These are phyloP conservation scores for Poecilia picta DNA, from an alignment of 2,797 vertebrate species.

Conservation along the genomic window DNA sequence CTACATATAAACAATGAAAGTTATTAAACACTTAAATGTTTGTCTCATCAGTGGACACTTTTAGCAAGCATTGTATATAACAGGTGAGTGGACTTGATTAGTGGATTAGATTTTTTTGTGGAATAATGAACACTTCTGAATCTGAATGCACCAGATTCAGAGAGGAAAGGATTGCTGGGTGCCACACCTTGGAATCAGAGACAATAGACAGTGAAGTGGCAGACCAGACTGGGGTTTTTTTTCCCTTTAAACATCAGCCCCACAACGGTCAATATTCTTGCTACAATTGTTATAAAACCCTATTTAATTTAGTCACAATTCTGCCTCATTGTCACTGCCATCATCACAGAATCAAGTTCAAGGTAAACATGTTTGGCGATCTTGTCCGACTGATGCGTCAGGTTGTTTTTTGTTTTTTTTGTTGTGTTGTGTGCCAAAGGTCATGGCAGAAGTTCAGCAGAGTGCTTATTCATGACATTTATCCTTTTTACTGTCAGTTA, in stretches of 20 bases:
- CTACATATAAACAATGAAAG: too few species aligned
- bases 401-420: neutral
- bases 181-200: neutral
- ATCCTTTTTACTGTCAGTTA: constrained; percentile 75
- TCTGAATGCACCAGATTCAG: neutral
- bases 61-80: neutral
- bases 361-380: constrained; percentile 21
- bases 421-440: constrained; percentile 53
- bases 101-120: neutral
- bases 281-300: neutral
- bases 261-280: neutral
- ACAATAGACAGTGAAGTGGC: neutral
- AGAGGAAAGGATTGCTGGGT: neutral
- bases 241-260: neutral
- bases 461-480: constrained; percentile 57
- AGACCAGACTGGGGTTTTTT: neutral
- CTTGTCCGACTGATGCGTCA: constrained; percentile 35
- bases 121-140: neutral
- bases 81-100: neutral
- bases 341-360: constrained; percentile 11
- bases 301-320: neutral
- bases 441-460: constrained; percentile 35
- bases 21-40: too few species aligned
- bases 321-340: constrained; percentile 17
- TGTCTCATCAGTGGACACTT: neutral